phyloP scores from a whole-genome alignment of 2,113 vertebrate species.

The Phycodurus eques region DNA sequence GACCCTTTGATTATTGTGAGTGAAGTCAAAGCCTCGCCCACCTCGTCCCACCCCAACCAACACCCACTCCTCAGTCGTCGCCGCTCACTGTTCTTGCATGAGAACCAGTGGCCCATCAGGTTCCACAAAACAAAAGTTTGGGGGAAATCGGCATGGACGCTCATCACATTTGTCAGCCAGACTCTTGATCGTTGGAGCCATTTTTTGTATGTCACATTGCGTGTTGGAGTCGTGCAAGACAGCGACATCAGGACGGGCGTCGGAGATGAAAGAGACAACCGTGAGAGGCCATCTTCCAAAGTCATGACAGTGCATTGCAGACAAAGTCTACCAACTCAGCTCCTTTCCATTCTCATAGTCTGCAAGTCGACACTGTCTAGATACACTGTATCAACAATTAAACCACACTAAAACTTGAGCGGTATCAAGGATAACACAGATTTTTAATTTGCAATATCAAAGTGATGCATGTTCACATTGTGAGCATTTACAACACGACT shows the following conservation, averaged over 20 bases:
- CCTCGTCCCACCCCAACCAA: neutral
- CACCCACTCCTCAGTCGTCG: neutral
- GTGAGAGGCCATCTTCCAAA: neutral
- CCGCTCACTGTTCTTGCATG: neutral
- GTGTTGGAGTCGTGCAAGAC: neutral
- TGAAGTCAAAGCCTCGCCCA: neutral
- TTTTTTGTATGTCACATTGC: slow-evolving; percentile 7
- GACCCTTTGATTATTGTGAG: slow-evolving; percentile 14
- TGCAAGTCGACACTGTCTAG: neutral
- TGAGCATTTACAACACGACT: no score
- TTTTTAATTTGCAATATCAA: neutral
- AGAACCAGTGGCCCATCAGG: neutral
- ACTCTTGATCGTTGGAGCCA: neutral
- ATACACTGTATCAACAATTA: slow-evolving; percentile 6
- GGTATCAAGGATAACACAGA: neutral
- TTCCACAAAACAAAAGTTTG: neutral
- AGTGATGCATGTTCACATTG: no score
- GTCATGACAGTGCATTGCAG: neutral
- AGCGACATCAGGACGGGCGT: neutral
- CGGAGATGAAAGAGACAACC: slow-evolving; percentile 3
- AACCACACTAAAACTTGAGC: slow-evolving; percentile 3
- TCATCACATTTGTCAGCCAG: neutral
- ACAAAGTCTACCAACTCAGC: neutral
- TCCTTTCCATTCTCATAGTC: neutral
- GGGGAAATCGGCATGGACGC: slow-evolving; percentile 3